Percentiles rank a stretch among this genome's conserved stretches.
Conservation (phyloP, 2,113 vertebrate species). For the Bos indicus region DNA sequence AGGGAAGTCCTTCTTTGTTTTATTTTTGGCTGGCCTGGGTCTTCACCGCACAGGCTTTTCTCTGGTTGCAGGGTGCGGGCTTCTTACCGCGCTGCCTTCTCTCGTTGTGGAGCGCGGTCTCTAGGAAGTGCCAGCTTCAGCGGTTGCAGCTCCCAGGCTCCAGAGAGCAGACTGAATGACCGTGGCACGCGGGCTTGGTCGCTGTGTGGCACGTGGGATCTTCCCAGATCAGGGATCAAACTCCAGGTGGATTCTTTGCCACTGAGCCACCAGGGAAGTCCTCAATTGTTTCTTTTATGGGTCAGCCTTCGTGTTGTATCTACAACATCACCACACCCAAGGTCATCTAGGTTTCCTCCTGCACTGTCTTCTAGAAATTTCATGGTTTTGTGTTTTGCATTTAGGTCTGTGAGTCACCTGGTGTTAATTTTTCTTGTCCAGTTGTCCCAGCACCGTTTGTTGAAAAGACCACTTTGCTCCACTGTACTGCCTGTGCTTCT, state of each 20-base stretch:
- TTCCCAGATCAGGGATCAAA: not conserved
- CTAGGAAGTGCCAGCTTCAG: not conserved
- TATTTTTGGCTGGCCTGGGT: not conserved
- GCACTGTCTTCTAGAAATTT: not conserved
- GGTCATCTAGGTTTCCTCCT: not conserved
- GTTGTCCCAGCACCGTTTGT: no score
- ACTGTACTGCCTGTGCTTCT: not conserved
- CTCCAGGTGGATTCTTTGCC: not conserved
- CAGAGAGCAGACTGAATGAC: not conserved
- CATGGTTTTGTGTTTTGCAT: not conserved
- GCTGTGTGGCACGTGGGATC: not conserved
- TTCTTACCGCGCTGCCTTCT: not conserved
- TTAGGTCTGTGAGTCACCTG: not conserved
- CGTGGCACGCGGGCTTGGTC: not conserved
- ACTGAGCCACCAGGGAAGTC: not conserved
- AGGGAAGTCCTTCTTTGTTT: not conserved
- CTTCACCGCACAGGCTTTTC: not conserved
- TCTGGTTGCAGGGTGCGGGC: not conserved
- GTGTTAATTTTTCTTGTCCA: not conserved
- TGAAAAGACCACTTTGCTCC: not conserved
- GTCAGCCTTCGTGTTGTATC: not conserved
- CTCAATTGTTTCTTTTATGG: accelerated
- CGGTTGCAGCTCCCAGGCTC: not conserved
- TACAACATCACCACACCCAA: no score
- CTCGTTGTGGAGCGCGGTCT: accelerated